Base-by-base conservation (phyloP, 2,113 vertebrate genomes). In the Tragelaphus buxtoni region DNA sequence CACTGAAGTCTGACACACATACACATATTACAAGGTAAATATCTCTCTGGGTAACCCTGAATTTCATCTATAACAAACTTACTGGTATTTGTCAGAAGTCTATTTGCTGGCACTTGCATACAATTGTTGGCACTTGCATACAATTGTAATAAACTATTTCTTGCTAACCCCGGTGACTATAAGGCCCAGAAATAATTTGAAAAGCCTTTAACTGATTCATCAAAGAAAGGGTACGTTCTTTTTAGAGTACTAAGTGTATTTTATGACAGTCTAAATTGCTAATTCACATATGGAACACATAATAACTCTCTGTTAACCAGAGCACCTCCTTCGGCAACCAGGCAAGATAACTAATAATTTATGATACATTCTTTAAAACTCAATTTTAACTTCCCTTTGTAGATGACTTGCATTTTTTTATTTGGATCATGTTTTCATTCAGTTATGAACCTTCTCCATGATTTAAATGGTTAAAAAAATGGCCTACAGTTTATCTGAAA, bases 401-500 rank as follows among this genome's bases (percentile, higher is more conserved):
- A 94, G 77, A 14, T 2, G 30, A n/a, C n/a, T 77, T 95, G 60
- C 26, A 42, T 35, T 72, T 45, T 53, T 35, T 47, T 14, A 91
- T 97, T 98, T 45, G 49, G 96, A 97, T 90, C 85, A 53, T 35
- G 74, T 94, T 98, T 97, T 96, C 47, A 18, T 90, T 94, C 84
- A 96, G 47, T 82, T 91, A 58, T 96, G n/a, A 98, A 97, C 96
- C 97, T 74, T 98, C 90, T 96, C 17, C 6, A 18, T 26, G 93
- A 97, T 93, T 98, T 98, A 97, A 98, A 97, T 97, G 90, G 87
- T 94, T 95, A 98, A 98, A 26, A 74, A 95, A 98, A 98, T 88
- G 95, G 88, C 97, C 92, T 72, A 94, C 90, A 97, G 94, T 98
- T 98, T 98, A 98, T 96, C 97, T 98, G 98, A 98, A 98, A 98